Percentiles rank a stretch among this genome's conserved stretches.
These are phyloP conservation scores for Aptenodytes forsteri DNA, from an alignment of 2,113 vertebrate species.

Conservation along the genomic window DNA sequence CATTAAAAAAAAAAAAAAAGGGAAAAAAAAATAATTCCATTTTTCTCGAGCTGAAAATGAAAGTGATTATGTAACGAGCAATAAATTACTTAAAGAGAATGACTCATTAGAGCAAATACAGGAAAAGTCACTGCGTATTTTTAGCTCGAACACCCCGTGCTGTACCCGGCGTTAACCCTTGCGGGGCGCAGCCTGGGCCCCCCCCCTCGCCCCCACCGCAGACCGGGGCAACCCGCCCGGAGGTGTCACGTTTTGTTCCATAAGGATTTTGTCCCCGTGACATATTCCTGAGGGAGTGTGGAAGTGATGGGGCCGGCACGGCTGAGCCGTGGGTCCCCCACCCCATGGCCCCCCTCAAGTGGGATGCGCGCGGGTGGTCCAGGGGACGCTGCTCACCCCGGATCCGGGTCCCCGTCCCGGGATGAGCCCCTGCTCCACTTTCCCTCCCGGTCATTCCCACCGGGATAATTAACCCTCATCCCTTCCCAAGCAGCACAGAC, in stretches of 20 bases:
- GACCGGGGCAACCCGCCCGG: background rate
- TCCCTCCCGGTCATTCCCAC: background rate
- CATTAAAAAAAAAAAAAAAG: background rate
- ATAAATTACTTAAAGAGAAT: constrained; percentile 77
- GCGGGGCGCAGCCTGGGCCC: background rate
- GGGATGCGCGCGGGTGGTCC: background rate
- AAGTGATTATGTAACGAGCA: constrained; percentile 78
- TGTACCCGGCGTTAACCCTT: background rate
- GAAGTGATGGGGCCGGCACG: background rate
- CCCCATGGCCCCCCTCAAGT: background rate
- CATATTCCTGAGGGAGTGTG: background rate
- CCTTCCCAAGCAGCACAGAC: background rate
- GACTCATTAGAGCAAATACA: constrained; percentile 73
- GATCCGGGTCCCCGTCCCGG: background rate
- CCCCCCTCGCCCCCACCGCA: background rate
- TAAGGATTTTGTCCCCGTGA: background rate
- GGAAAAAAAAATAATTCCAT: constrained; percentile 12
- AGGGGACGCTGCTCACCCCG: background rate
- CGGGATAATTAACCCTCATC: background rate
- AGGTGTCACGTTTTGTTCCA: background rate
- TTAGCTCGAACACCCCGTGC: constrained; percentile 60
- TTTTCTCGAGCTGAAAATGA: constrained; percentile 69
- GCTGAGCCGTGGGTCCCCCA: background rate
- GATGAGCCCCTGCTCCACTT: background rate
- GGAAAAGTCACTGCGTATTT: constrained; percentile 62